Conservation (phyloP, 2,113 vertebrate genomes). For the Anser brachyrhynchus region DNA sequence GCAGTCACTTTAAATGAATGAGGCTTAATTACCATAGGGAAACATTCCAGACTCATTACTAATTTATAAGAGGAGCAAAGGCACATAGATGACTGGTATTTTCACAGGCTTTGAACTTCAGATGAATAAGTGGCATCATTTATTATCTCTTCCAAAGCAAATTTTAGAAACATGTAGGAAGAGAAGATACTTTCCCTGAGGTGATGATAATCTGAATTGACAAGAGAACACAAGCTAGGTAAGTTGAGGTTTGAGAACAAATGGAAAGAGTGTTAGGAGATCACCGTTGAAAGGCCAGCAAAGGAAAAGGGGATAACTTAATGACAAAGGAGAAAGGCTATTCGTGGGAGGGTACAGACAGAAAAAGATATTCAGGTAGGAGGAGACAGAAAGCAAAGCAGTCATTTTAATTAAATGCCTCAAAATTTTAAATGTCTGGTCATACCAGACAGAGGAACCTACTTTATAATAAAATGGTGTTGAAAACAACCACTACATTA, state of each 20-base stretch:
- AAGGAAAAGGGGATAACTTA: neutral
- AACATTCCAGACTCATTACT: neutral
- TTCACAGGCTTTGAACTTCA: slow-evolving; percentile 3
- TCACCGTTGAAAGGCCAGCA: neutral
- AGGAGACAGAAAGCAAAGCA: neutral
- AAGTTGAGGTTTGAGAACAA: neutral
- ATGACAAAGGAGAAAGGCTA: neutral
- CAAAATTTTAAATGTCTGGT: neutral
- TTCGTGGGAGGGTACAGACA: neutral
- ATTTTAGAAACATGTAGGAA: neutral
- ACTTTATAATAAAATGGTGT: neutral
- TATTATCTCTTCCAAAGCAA: neutral
- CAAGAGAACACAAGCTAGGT: neutral
- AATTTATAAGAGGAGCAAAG: slow-evolving; percentile 2
- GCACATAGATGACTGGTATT: neutral
- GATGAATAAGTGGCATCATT: neutral
- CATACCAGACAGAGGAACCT: neutral
- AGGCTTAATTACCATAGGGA: neutral
- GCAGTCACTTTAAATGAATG: neutral
- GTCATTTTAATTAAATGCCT: neutral
- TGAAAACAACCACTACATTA: neutral
- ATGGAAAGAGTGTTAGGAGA: neutral
- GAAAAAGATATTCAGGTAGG: neutral
- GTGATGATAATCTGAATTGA: neutral
- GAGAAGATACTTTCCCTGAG: neutral